A percentile compares a stretch with the other conserved stretches of the same genome.
Conservation (phyloP, 2,113 vertebrate genomes). For the Pyxicephalus adspersus region DNA sequence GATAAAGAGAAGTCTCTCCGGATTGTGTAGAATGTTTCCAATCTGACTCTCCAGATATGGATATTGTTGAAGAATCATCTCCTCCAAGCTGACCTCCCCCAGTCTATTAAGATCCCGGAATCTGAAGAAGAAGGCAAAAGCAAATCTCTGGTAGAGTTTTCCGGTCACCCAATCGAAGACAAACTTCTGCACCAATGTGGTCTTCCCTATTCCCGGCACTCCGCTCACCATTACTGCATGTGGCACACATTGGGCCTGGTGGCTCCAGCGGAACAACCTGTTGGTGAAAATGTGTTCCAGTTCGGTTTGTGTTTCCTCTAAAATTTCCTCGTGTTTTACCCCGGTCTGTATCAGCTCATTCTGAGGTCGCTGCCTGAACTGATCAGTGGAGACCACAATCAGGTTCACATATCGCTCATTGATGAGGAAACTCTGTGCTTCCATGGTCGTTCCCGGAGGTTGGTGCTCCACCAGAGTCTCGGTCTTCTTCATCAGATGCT, state of each 20-base stretch:
- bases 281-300: neutral
- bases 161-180: neutral
- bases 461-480: too few relatives aligned
- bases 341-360: neutral
- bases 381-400: neutral
- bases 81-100: neutral
- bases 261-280: too few relatives aligned
- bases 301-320: neutral
- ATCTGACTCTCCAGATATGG: too few relatives aligned
- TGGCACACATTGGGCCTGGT: too few relatives aligned
- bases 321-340: neutral
- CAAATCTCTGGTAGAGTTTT: neutral
- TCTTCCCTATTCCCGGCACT: too few relatives aligned
- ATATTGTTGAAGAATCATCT: too few relatives aligned
- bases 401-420: neutral
- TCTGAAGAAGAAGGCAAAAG: neutral
- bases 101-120: neutral
- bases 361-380: neutral
- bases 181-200: too few relatives aligned
- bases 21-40: too few relatives aligned
- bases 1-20: too few relatives aligned
- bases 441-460: too few relatives aligned
- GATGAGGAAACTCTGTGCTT: neutral
- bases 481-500: too few relatives aligned
- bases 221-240: too few relatives aligned